Conservation (phyloP, 2,888 invertebrate species). For the Dryadula phaetusa region DNA sequence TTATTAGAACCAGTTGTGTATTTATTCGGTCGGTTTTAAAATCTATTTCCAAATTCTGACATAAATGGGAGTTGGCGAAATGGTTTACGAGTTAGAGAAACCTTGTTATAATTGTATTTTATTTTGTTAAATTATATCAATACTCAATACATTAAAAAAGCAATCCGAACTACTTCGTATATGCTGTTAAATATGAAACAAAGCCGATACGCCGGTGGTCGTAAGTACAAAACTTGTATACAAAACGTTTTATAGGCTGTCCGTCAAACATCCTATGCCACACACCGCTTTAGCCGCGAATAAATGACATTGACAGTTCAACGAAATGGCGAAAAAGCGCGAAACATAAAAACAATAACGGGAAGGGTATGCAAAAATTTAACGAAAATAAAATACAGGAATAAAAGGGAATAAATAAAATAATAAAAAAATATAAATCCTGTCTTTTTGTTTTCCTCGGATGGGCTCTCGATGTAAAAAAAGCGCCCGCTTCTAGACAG, state of each 20-base stretch:
- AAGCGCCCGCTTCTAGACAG: conserved; percentile 84
- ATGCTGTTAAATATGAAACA: conserved; percentile 5
- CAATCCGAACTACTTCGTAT: not conserved
- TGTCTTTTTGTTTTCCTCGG: conserved; percentile 82
- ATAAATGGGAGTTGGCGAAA: too few relatives aligned
- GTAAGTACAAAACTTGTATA: conserved; percentile 21
- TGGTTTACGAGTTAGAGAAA: too few relatives aligned
- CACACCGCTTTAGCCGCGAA: conserved; percentile 59
- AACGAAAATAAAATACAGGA: conserved; percentile 72
- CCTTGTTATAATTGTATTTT: too few relatives aligned
- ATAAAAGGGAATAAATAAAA: conserved; percentile 81
- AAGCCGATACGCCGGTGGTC: conserved; percentile 36
- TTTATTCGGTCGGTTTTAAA: too few relatives aligned
- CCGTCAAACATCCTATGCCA: conserved; percentile 50
- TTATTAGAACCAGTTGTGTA: too few relatives aligned
- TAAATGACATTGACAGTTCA: conserved; percentile 69
- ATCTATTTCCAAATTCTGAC: too few relatives aligned
- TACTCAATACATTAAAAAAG: not conserved
- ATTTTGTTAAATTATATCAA: too few relatives aligned
- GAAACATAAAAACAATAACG: conserved; percentile 66
- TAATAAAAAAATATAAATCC: conserved; percentile 82
- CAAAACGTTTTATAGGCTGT: conserved; percentile 30
- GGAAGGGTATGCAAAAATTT: conserved; percentile 76
- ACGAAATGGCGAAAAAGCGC: conserved; percentile 67
- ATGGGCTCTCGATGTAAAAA: conserved; percentile 81